Evolutionary conservation across 2,888 invertebrate genomes (phyloP).

Genomic region (Nipponacmea schrenckii): DNA sequence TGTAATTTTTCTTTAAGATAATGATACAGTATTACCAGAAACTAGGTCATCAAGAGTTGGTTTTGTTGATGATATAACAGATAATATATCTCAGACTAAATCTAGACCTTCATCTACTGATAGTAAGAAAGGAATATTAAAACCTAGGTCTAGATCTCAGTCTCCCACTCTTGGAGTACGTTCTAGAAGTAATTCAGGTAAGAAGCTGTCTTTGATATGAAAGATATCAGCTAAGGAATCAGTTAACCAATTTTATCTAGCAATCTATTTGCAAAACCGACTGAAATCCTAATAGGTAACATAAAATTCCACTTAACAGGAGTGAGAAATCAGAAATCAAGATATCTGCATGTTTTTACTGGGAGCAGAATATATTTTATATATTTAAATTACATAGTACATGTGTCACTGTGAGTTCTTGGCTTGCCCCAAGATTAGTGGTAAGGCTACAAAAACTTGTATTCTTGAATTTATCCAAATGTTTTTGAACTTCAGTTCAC

Average conservation of each 20-base stretch:
- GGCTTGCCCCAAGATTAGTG: too few species aligned
- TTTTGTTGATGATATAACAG: slow-evolving; percentile 3
- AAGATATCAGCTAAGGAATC: background rate
- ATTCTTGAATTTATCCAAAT: too few species aligned
- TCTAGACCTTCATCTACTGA: slow-evolving; percentile 43
- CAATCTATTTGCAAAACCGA: too few species aligned
- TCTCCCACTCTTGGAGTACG: slow-evolving; percentile 34
- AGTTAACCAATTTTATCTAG: too few species aligned
- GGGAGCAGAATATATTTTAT: too few species aligned
- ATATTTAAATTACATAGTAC: too few species aligned
- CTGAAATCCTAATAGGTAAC: too few species aligned
- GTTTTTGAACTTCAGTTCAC: slow-evolving; percentile 46
- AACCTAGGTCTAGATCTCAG: slow-evolving; percentile 43
- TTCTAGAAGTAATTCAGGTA: slow-evolving; percentile 53
- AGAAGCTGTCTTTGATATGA: background rate
- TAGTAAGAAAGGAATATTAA: slow-evolving; percentile 52
- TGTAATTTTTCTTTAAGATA: background rate
- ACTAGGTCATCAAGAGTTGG: background rate
- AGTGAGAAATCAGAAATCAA: too few species aligned
- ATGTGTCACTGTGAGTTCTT: too few species aligned
- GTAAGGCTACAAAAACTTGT: too few species aligned
- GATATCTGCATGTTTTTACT: too few species aligned
- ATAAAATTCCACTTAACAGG: too few species aligned
- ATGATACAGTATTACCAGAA: background rate
- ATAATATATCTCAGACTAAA: background rate